Conservation (phyloP, 2,888 invertebrate genomes). For the Drosophila cyrtoloma region DNA sequence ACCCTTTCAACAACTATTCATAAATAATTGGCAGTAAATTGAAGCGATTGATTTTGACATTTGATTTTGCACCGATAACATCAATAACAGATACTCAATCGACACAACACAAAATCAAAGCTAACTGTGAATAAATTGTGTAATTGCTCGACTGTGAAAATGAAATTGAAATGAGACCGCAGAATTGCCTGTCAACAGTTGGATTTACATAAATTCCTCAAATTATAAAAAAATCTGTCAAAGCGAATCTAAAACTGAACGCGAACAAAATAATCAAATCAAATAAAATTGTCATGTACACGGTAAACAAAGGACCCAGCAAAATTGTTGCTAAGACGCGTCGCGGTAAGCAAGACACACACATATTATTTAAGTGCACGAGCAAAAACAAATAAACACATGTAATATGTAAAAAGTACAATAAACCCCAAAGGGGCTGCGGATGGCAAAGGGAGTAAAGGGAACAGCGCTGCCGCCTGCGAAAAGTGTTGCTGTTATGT, state of each 20-base stretch:
- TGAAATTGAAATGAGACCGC: slow-evolving; percentile 47
- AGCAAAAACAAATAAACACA: background rate
- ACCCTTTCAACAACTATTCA: slow-evolving; percentile 18
- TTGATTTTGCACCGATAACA: slow-evolving; percentile 22
- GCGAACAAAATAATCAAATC: slow-evolving; percentile 9
- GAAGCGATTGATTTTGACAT: slow-evolving; percentile 51
- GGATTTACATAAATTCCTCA: slow-evolving; percentile 34
- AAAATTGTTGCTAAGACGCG: slow-evolving; percentile 95
- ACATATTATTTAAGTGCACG: slow-evolving; percentile 11
- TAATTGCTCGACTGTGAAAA: slow-evolving; percentile 52
- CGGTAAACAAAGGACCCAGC: slow-evolving; percentile 94
- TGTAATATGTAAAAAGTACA: slow-evolving; percentile 38
- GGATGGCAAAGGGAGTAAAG: background rate
- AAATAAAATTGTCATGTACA: slow-evolving; percentile 89
- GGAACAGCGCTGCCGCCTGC: slow-evolving; percentile 38
- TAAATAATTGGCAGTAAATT: slow-evolving; percentile 53
- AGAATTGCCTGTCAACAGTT: slow-evolving; percentile 42
- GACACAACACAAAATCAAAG: slow-evolving; percentile 31
- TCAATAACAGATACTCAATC: slow-evolving; percentile 7
- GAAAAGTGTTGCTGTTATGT: slow-evolving; percentile 79
- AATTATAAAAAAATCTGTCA: slow-evolving; percentile 21
- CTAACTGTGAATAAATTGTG: slow-evolving; percentile 67
- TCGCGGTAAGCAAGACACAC: slow-evolving; percentile 87
- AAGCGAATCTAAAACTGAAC: slow-evolving; percentile 33
- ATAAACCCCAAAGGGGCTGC: slow-evolving; percentile 37